Conservation (phyloP, 2,113 vertebrate species). For the Lates calcarifer region DNA sequence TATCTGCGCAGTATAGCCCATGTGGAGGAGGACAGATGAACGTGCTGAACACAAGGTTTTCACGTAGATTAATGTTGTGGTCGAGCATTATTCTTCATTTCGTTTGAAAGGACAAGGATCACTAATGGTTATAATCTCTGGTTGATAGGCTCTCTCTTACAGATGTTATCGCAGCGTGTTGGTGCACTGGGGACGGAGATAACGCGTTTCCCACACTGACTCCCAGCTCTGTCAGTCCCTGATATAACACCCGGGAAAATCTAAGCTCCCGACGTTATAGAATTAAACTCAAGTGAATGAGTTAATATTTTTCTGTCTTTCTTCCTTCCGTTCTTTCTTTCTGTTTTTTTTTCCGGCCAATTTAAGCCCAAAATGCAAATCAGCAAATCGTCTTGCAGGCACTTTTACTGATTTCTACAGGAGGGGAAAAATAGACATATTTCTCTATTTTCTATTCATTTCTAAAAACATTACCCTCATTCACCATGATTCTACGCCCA, state of each 20-base stretch:
- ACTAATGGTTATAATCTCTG: conserved; percentile 78
- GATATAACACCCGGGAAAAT: conserved; percentile 32
- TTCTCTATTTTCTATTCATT: not conserved
- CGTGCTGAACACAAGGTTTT: conserved; percentile 29
- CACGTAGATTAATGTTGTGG: conserved; percentile 69
- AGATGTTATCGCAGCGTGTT: conserved; percentile 74
- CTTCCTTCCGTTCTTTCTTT: not conserved
- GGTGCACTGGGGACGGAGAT: conserved; percentile 73
- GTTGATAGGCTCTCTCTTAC: conserved; percentile 58
- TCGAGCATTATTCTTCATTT: conserved; percentile 68
- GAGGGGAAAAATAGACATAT: not conserved
- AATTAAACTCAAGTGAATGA: not conserved
- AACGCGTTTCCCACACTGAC: conserved; percentile 45
- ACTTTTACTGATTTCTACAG: not conserved
- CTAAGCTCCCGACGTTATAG: not conserved
- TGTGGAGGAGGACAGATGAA: conserved; percentile 38
- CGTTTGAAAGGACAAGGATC: conserved; percentile 74
- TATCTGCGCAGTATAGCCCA: conserved; percentile 31
- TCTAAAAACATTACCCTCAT: not conserved
- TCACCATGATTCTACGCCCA: not conserved
- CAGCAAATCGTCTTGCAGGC: not conserved
- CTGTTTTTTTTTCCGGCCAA: not conserved
- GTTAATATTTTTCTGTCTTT: no score
- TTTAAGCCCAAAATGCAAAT: not conserved
- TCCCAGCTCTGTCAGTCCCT: conserved; percentile 42